Percentiles rank a stretch among this genome's conserved stretches.
These are phyloP conservation scores for Agriopis leucophaearia DNA, from an alignment of 2,888 invertebrate species.

Conservation along the genomic window DNA sequence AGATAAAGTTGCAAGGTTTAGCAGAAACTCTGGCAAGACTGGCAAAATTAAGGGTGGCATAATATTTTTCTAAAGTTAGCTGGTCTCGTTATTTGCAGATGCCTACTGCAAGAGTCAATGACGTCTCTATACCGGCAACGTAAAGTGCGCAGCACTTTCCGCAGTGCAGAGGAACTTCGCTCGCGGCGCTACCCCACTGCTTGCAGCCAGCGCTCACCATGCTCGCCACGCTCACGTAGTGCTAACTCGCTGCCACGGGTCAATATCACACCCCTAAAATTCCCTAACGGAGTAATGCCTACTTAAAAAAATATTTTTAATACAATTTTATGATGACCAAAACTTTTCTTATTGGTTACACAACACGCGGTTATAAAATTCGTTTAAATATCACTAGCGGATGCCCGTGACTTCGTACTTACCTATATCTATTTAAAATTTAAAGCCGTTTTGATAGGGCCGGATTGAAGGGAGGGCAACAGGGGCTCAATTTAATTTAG, in stretches of 20 bases:
- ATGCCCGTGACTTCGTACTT: no score
- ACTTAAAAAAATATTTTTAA: conserved; percentile 33
- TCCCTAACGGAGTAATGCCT: conserved; percentile 52
- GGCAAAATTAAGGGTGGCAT: no score
- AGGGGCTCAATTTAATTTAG: not conserved
- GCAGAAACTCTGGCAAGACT: no score
- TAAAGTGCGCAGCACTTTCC: conserved; percentile 66
- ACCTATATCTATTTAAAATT: no score
- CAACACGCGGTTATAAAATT: not conserved
- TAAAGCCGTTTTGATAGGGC: no score
- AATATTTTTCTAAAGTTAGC: no score
- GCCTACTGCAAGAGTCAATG: conserved; percentile 74
- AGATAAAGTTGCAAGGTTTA: no score
- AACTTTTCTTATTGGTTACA: not conserved
- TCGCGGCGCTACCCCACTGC: conserved; percentile 66
- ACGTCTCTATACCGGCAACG: conserved; percentile 73
- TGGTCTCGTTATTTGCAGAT: conserved; percentile 56
- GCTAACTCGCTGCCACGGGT: conserved; percentile 70
- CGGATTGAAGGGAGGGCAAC: no score
- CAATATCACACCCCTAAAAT: conserved; percentile 67
- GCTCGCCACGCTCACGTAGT: conserved; percentile 55
- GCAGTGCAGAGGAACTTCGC: conserved; percentile 77
- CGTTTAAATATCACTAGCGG: not conserved
- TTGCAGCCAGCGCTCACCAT: conserved; percentile 54
- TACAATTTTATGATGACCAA: not conserved